These are phyloP conservation scores for Pocota personata DNA, from an alignment of 2,888 invertebrate species.

Conservation along the genomic window DNA sequence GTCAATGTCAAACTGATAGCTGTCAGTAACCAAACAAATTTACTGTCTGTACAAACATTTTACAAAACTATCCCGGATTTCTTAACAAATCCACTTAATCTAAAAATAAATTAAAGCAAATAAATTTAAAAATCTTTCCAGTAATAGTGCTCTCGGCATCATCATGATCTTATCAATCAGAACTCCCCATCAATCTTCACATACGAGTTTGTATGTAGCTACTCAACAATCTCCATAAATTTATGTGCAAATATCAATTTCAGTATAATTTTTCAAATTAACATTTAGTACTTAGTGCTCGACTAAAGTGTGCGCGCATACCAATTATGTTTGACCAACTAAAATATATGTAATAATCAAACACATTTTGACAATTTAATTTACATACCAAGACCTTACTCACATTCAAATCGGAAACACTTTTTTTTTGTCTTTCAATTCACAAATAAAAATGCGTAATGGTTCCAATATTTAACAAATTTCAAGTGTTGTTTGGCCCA, in stretches of 20 bases:
- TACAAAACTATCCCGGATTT: constrained; percentile 1
- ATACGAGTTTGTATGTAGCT: not conserved
- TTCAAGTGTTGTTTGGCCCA: constrained; percentile 1
- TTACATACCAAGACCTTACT: constrained; percentile 37
- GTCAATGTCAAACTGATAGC: not conserved
- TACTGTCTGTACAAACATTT: not conserved
- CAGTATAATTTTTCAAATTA: not conserved
- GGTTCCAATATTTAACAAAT: constrained; percentile 19
- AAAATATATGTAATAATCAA: constrained; percentile 17
- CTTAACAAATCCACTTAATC: not conserved
- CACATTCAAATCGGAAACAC: not conserved
- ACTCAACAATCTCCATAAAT: not conserved
- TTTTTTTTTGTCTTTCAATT: constrained; percentile 5
- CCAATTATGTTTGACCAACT: constrained; percentile 3
- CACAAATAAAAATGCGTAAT: constrained; percentile 1
- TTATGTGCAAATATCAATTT: constrained; percentile 4
- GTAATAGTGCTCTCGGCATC: not conserved
- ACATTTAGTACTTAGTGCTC: constrained; percentile 1
- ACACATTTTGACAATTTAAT: constrained; percentile 31
- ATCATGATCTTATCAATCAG: constrained; percentile 6
- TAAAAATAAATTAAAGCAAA: constrained; percentile 1
- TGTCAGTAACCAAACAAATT: not conserved
- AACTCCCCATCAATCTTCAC: not conserved
- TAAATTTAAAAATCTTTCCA: not conserved
- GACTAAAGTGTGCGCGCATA: constrained; percentile 2